Percentiles rank a stretch among this genome's conserved stretches.
Evolutionary conservation across 2,113 vertebrate genomes (phyloP).

Genomic region (Macquaria ambigua): DNA sequence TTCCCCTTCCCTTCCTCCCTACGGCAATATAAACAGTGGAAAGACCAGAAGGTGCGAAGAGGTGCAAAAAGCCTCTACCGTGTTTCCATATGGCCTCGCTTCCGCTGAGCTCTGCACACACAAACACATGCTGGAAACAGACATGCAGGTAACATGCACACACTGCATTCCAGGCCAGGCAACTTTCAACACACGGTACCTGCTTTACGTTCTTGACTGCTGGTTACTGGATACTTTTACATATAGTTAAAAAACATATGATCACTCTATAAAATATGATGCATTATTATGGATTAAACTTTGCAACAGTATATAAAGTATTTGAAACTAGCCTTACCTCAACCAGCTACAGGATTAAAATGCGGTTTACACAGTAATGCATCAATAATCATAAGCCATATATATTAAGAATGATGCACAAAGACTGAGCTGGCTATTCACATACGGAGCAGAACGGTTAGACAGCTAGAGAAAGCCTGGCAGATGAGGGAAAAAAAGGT

Average conservation of each 20-base stretch:
- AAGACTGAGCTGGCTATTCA: no score
- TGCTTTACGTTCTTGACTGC: neutral
- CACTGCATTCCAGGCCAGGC: neutral
- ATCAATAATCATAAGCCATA: neutral
- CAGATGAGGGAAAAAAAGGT: no score
- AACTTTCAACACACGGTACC: neutral
- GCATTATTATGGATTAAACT: neutral
- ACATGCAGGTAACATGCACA: constrained; percentile 5
- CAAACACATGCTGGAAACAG: constrained; percentile 17
- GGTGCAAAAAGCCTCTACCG: constrained; percentile 77
- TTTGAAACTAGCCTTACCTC: neutral
- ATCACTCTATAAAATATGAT: neutral
- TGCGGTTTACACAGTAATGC: neutral
- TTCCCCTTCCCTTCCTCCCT: constrained; percentile 48
- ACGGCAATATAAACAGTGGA: constrained; percentile 53
- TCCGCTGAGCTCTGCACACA: constrained; percentile 26
- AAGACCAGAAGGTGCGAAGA: constrained; percentile 75
- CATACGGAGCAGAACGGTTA: no score
- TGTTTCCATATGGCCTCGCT: constrained; percentile 64
- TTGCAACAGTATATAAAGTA: neutral
- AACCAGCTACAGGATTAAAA: neutral
- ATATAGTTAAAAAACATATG: neutral
- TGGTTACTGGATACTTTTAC: neutral
- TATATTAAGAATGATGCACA: no score
- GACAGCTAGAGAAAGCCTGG: no score